Percentiles rank a stretch among this genome's conserved stretches.
phyloP scores from a whole-genome alignment of 2,888 invertebrate species.

The Carcina quercana region DNA sequence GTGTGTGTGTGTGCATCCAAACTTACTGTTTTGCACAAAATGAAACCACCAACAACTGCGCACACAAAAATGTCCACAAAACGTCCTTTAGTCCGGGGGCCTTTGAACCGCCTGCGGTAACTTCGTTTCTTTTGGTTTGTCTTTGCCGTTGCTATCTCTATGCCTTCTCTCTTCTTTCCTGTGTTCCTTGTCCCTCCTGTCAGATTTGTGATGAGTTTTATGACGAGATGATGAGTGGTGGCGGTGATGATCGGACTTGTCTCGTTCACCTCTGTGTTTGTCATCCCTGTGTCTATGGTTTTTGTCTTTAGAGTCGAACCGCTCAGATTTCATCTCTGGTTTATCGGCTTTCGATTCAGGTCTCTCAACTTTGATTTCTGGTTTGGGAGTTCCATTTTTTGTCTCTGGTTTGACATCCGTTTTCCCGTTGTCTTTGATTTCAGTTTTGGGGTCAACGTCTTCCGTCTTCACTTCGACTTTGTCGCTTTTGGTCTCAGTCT shows the following conservation, averaged over 20 bases:
- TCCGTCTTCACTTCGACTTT: slow-evolving; percentile 18
- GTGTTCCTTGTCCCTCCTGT: slow-evolving; percentile 14
- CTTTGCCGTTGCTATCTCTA: slow-evolving; percentile 9
- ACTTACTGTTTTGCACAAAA: too few species aligned
- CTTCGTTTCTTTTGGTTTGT: slow-evolving; percentile 30
- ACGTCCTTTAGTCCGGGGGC: slow-evolving; percentile 46
- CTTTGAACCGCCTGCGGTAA: slow-evolving; percentile 44
- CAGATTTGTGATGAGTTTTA: slow-evolving; percentile 38
- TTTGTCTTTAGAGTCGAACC: slow-evolving; percentile 25
- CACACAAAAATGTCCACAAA: slow-evolving; percentile 2
- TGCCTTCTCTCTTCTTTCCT: slow-evolving; percentile 11
- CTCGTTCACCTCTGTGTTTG: slow-evolving; percentile 27
- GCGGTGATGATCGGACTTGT: slow-evolving; percentile 46
- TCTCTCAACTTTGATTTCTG: slow-evolving; percentile 9
- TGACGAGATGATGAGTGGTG: slow-evolving; percentile 52
- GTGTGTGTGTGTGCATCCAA: too few species aligned
- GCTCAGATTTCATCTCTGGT: slow-evolving; percentile 12
- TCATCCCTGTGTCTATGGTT: slow-evolving; percentile 45
- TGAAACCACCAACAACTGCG: too few species aligned
- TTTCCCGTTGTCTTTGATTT: slow-evolving; percentile 9
- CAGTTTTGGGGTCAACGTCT: not conserved
- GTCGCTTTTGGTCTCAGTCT: too few species aligned
- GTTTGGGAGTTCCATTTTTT: slow-evolving; percentile 4
- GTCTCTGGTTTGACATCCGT: slow-evolving; percentile 16
- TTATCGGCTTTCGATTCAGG: slow-evolving; percentile 10